Evolutionary conservation across 2,888 invertebrate genomes (phyloP), one percentile per base, ranked within the genome.

Genomic region (Cantharis lateralis): DNA sequence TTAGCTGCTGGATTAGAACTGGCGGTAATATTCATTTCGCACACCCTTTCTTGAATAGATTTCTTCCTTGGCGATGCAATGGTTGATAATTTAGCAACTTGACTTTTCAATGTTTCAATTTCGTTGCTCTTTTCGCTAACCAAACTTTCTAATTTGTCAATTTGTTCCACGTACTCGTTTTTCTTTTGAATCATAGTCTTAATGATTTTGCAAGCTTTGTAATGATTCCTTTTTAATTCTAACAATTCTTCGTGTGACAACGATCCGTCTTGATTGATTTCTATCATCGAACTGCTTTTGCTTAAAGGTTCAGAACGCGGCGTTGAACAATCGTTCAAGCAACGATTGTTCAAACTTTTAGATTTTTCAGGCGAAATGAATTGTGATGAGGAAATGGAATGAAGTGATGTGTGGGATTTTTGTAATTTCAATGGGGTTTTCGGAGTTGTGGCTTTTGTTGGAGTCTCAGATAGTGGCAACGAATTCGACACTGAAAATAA

Each of bases 201-300:
- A 70, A 89, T 87, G 61, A 88, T 87, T 74, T 87, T 85, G 79
- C 87, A 88, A 5, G 88, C 88, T 80, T 88, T 89, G 64, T 86
- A 79, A 77, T 88, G 87, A 72, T 89, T 87, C 66, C 85, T 84
- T 81, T 88, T 75, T 11, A 78, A 62, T 28, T 75, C 75, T 15
- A 72, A 69, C 10, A 80, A 24, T 72, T 81, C 76, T 15, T 81
- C 80, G 26, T 74, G 76, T 15, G 78, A 69, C n/a, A 80, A 74
- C 32, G 77, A 75, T 15, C 71, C 72, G 68, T 80, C 79, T 68
- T 74, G 73, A 15, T 69, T n/a, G 24, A 62, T 69, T 15, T 71
- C 71, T 9, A 61, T 20, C 10, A 62, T 11, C 1, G 70, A 24
- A 48, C 10, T 32, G 32, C 15, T 62, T 70, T 74, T 69, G 1